Evolutionary conservation across 2,113 vertebrate species (phyloP).

Genomic region (Fregetta grallaria): DNA sequence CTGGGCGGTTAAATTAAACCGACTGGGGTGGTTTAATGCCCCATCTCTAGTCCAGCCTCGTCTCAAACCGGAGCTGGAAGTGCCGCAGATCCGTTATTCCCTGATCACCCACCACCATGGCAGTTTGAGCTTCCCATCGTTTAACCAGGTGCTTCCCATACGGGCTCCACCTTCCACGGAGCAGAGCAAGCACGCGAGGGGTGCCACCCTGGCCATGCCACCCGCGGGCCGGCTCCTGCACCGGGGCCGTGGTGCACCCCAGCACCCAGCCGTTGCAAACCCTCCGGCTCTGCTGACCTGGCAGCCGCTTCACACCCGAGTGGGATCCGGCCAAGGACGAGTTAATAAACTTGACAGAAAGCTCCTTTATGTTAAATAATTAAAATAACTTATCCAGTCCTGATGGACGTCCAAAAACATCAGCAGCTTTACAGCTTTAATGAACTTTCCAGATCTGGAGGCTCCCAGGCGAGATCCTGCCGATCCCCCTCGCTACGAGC

Average conservation of each 20-base stretch:
- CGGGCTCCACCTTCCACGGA: rapidly evolving
- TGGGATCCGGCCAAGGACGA: background rate
- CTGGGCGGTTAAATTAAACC: too few species aligned
- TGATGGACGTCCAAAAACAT: slow-evolving; percentile 40
- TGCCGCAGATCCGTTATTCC: background rate
- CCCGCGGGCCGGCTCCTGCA: rapidly evolving
- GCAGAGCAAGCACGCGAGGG: background rate
- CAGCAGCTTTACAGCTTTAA: background rate
- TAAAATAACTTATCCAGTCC: slow-evolving; percentile 31
- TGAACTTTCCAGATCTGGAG: slow-evolving; percentile 24
- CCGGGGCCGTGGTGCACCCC: rapidly evolving
- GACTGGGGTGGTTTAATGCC: rapidly evolving
- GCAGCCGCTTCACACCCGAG: background rate
- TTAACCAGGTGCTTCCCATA: background rate
- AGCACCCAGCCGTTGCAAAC: background rate
- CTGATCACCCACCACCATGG: background rate
- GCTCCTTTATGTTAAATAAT: slow-evolving; percentile 32
- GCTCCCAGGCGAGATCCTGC: background rate
- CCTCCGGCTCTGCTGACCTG: background rate
- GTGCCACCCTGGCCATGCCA: background rate
- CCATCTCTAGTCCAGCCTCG: rapidly evolving
- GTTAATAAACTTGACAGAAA: slow-evolving; percentile 53
- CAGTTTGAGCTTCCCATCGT: background rate
- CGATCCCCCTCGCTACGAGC: background rate
- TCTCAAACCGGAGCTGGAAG: background rate